phyloP scores from a whole-genome alignment of 2,797 vertebrate species.

The Acestrorhynchus altus region DNA sequence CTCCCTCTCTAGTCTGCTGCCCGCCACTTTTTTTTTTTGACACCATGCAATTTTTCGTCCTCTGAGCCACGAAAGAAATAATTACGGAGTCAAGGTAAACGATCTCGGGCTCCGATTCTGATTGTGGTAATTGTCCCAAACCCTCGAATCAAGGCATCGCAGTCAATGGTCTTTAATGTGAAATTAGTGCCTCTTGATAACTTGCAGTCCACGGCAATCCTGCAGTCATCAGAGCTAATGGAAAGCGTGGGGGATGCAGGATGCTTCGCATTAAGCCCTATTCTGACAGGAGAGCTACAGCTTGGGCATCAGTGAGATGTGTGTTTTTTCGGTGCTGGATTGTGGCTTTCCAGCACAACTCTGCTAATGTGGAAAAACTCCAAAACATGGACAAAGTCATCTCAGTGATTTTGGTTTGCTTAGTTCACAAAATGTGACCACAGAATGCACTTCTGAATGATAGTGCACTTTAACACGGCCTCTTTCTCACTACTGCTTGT shows the following conservation, averaged over 20 bases:
- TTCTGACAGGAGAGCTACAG: constrained; percentile 70
- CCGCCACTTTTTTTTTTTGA: constrained; percentile 71
- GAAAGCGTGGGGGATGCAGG: constrained; percentile 75
- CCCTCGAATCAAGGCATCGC: constrained; percentile 96
- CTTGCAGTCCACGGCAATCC: constrained; percentile 97
- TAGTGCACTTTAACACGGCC: not conserved
- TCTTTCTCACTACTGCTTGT: not conserved
- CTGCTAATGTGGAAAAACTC: constrained; percentile 56
- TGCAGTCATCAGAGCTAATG: constrained; percentile 86
- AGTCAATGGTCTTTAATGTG: constrained; percentile 99
- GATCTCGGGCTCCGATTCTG: constrained; percentile 97
- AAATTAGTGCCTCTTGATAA: constrained; percentile 99
- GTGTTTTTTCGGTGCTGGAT: constrained; percentile 59
- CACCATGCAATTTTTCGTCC: constrained; percentile 76
- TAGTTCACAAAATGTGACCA: not conserved
- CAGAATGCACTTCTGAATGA: not conserved
- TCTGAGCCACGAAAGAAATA: constrained; percentile 81
- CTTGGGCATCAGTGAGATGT: constrained; percentile 77
- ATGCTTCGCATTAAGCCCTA: constrained; percentile 76
- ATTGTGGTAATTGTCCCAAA: constrained; percentile 99
- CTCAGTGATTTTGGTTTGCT: constrained; percentile 15
- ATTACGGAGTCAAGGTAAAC: constrained; percentile 98
- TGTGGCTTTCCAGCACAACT: constrained; percentile 71
- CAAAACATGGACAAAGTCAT: constrained; percentile 55
- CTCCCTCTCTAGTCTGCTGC: constrained; percentile 37